Evolutionary conservation across 2,113 vertebrate genomes (phyloP), one percentile per base, ranked within the genome.

Genomic region (Hepsetus odoe): DNA sequence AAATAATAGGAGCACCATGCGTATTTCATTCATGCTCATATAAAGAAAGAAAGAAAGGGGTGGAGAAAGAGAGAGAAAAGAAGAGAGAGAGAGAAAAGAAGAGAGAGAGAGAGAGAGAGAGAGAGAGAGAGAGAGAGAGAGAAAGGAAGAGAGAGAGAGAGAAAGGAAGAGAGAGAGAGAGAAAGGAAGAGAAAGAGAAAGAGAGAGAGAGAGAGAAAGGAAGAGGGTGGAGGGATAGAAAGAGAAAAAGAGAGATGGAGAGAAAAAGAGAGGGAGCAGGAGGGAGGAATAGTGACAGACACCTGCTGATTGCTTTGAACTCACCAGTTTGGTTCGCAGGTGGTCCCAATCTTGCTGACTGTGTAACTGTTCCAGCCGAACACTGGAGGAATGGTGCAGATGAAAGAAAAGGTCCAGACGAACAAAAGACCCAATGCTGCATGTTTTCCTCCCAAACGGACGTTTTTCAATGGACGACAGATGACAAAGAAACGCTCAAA

Each of bases 251-350:
- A 59, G 51, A 58, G 13, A 35, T 20, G 20, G 24, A 65, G 49
- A 30, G 30, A 32, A n/a, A 44, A 5, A 59, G 28, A 77, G 30
- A 24, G 3, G 24, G 16, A 38, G 20, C 42, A 40, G 30, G 16
- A 10, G 61, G 3, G 40, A 46, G 73, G 0, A 16, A 14, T 13
- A 53, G 20, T 35, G 30, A 22, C 5, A n/a, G 24, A 10, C 8
- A 24, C 4, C 28, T 72, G 3, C 62, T 33, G 38, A 72, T 24
- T 12, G 13, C 61, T 79, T 79, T 32, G 16, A 30, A 11, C 95
- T 95, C 90, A 97, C 96, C 95, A 97, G 88, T 97, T 96, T 0
- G 94, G 96, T 85, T 97, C 96, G 88, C 96, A 97, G 7, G 95
- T 97, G 67, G 96, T 97, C 69, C 95, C 96, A 59, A 97, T 97